These are phyloP conservation scores for Macrotrachela quadricornifera DNA, from an alignment of 1,140 invertebrate genomes.

Conservation along the genomic window DNA sequence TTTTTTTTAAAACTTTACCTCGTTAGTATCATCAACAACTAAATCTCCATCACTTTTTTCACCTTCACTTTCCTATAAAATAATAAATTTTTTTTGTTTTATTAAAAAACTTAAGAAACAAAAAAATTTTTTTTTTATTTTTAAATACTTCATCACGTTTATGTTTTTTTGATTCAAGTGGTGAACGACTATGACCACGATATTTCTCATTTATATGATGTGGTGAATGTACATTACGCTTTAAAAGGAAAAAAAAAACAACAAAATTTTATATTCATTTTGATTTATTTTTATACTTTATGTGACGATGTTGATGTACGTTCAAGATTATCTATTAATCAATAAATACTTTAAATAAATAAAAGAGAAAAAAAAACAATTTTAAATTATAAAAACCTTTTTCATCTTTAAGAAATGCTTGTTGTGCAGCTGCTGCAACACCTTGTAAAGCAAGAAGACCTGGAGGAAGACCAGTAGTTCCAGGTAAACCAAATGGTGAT, in stretches of 20 bases:
- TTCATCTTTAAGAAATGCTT: no score
- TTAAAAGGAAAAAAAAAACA: conserved; percentile 19
- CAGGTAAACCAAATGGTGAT: no score
- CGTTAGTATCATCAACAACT: conserved; percentile 70
- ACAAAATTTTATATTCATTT: neutral
- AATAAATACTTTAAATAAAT: no score
- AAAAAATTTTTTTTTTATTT: no score
- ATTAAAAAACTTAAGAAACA: no score
- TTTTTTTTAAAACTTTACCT: conserved; percentile 40
- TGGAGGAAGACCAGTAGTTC: conserved; percentile 11
- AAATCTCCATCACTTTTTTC: conserved; percentile 75
- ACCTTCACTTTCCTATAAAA: conserved; percentile 70
- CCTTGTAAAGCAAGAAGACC: conserved; percentile 14
- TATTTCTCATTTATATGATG: conserved; percentile 62
- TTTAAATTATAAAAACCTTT: no score
- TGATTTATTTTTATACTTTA: conserved; percentile 16
- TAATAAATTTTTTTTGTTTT: neutral
- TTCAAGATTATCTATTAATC: conserved; percentile 10
- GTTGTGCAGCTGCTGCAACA: no score
- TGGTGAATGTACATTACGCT: conserved; percentile 71
- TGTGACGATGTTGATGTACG: conserved; percentile 13
- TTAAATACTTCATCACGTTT: conserved; percentile 13
- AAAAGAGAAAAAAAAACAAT: neutral
- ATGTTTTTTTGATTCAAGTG: conserved; percentile 14
- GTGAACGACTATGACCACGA: conserved; percentile 35